Evolutionary conservation across 2,113 vertebrate genomes (phyloP).

Genomic region (Numida meleagris): DNA sequence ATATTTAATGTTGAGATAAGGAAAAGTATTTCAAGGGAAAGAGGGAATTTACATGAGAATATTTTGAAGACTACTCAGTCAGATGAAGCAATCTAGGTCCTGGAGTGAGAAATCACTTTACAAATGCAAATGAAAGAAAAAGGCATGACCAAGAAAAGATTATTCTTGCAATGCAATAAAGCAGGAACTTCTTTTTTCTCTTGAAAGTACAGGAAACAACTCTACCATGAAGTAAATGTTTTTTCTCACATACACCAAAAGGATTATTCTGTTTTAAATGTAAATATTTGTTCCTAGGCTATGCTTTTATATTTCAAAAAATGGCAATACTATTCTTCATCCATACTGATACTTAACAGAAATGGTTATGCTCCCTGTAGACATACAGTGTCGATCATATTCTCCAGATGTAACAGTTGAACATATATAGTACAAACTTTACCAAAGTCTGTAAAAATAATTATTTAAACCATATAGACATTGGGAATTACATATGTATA

Average conservation of each 20-base stretch:
- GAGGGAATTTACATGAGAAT: background rate
- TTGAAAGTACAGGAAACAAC: background rate
- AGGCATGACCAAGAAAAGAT: background rate
- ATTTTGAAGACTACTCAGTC: background rate
- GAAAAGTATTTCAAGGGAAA: constrained; percentile 14
- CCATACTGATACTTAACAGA: background rate
- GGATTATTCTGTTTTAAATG: background rate
- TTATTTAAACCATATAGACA: background rate
- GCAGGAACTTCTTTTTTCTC: background rate
- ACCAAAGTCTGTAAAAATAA: background rate
- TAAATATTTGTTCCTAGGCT: constrained; percentile 6
- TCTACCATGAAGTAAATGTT: background rate
- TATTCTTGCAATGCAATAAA: background rate
- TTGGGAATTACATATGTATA: background rate
- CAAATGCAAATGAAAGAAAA: constrained; percentile 34
- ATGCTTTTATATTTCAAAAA: background rate
- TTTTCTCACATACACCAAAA: background rate
- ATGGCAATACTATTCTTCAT: background rate
- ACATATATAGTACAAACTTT: background rate
- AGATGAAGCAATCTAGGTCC: constrained; percentile 20
- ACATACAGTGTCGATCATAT: background rate
- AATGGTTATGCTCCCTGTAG: background rate
- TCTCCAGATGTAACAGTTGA: background rate
- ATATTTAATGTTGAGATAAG: background rate
- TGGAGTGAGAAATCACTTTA: constrained; percentile 24